Conservation (phyloP, 2,888 invertebrate species). For the Leptinotarsa peninsularis region DNA sequence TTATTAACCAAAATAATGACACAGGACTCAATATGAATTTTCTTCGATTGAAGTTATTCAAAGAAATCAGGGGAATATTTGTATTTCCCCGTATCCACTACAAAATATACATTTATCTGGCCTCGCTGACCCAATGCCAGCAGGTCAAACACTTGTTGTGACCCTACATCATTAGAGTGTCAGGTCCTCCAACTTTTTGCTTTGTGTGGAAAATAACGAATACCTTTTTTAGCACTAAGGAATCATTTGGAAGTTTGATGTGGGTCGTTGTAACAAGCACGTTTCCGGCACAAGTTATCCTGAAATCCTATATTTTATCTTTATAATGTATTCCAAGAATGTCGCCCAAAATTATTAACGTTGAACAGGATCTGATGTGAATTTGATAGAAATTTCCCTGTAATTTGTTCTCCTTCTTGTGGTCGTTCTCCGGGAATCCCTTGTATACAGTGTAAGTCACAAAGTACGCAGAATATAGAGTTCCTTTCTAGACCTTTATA, state of each 20-base stretch:
- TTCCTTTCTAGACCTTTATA: too few species aligned
- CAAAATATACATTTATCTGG: slow-evolving; percentile 5
- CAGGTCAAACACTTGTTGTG: slow-evolving; percentile 35
- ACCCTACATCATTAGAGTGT: slow-evolving; percentile 35
- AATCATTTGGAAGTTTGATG: slow-evolving; percentile 46
- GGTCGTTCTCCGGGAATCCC: not conserved
- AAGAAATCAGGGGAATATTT: too few species aligned
- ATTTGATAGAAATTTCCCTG: not conserved
- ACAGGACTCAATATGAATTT: too few species aligned
- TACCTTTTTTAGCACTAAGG: slow-evolving; percentile 38
- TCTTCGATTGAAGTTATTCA: too few species aligned
- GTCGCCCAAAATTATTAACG: slow-evolving; percentile 27
- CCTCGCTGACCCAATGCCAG: not conserved
- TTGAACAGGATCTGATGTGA: slow-evolving; percentile 4
- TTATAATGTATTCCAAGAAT: slow-evolving; percentile 29
- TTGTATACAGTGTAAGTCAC: not conserved
- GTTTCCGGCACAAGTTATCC: slow-evolving; percentile 40
- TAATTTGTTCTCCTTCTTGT: slow-evolving; percentile 3
- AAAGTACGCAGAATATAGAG: too few species aligned
- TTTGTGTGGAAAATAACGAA: slow-evolving; percentile 41
- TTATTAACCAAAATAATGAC: too few species aligned
- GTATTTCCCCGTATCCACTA: not conserved
- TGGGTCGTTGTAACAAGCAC: slow-evolving; percentile 44
- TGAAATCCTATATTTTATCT: slow-evolving; percentile 38
- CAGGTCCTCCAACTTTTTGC: slow-evolving; percentile 40